Evolutionary conservation across 2,113 vertebrate species (phyloP).

Genomic region (Macrotis lagotis): DNA sequence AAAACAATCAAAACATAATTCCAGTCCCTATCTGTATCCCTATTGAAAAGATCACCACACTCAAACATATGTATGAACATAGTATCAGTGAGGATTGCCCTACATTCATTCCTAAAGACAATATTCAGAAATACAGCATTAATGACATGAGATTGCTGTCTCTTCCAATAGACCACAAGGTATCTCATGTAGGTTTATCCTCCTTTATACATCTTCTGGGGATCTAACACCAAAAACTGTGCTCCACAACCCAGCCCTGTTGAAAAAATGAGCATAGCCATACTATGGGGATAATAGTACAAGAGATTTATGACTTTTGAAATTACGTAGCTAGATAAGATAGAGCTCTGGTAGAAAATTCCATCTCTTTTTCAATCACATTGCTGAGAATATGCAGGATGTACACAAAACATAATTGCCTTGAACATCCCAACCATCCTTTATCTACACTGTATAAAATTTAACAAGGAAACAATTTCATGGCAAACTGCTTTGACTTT

Average conservation of each 20-base stretch:
- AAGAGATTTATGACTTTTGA: conserved; percentile 23
- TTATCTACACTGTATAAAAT: neutral
- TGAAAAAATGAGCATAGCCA: conserved; percentile 16
- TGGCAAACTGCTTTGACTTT: conserved; percentile 27
- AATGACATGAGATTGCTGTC: neutral
- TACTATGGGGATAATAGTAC: neutral
- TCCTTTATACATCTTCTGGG: neutral
- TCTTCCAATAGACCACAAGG: conserved; percentile 5
- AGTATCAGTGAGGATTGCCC: neutral
- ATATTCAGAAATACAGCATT: conserved; percentile 2
- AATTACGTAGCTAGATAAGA: neutral
- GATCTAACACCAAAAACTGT: neutral
- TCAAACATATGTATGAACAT: neutral
- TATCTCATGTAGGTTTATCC: conserved; percentile 5
- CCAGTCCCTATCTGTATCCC: neutral
- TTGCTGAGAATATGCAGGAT: conserved; percentile 19
- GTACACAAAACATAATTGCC: neutral
- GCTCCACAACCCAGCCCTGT: neutral
- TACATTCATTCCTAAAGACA: neutral
- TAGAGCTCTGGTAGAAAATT: neutral
- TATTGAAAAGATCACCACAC: neutral
- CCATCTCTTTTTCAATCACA: conserved; percentile 6
- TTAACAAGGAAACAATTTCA: conserved; percentile 33
- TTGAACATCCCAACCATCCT: neutral
- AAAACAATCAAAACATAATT: neutral